A percentile compares a stretch with the other conserved stretches of the same genome.
Evolutionary conservation across 2,888 invertebrate species (phyloP).

Genomic region (Epirrita christyi): DNA sequence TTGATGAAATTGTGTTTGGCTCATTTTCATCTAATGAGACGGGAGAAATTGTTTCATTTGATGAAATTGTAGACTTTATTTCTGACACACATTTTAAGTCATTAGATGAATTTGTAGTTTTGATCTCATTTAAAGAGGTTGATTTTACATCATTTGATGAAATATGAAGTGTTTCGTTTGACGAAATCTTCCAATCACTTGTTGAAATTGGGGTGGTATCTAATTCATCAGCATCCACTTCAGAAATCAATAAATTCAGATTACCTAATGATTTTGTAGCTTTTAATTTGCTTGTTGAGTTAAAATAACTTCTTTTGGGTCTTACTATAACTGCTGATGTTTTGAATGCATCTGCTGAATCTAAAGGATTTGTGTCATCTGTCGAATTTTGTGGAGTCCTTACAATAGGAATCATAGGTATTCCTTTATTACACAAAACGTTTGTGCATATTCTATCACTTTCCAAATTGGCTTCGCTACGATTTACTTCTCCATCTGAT

Average conservation of each 20-base stretch:
- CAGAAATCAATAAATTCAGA: constrained; percentile 25
- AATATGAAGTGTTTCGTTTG: constrained; percentile 13
- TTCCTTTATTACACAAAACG: constrained; percentile 10
- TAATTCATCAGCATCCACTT: constrained; percentile 10
- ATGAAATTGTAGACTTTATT: neutral
- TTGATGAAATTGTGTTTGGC: constrained; percentile 11
- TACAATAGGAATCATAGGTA: constrained; percentile 17
- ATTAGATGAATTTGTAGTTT: neutral
- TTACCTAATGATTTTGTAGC: constrained; percentile 35
- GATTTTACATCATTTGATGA: constrained; percentile 11
- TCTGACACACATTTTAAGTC: neutral
- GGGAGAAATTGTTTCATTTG: neutral
- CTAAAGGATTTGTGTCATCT: constrained; percentile 5
- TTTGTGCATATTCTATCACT: constrained; percentile 14
- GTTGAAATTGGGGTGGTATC: constrained; percentile 13
- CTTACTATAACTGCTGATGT: neutral
- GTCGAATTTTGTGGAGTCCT: constrained; percentile 17
- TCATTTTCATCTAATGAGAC: constrained; percentile 4
- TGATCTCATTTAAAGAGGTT: neutral
- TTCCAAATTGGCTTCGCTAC: neutral
- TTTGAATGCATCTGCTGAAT: neutral
- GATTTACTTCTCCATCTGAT: constrained; percentile 14
- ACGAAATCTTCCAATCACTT: constrained; percentile 15
- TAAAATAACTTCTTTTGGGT: constrained; percentile 12
- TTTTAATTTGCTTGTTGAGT: constrained; percentile 27